These are phyloP conservation scores for Jaculus jaculus DNA, from an alignment of 2,113 vertebrate species.

Conservation along the genomic window DNA sequence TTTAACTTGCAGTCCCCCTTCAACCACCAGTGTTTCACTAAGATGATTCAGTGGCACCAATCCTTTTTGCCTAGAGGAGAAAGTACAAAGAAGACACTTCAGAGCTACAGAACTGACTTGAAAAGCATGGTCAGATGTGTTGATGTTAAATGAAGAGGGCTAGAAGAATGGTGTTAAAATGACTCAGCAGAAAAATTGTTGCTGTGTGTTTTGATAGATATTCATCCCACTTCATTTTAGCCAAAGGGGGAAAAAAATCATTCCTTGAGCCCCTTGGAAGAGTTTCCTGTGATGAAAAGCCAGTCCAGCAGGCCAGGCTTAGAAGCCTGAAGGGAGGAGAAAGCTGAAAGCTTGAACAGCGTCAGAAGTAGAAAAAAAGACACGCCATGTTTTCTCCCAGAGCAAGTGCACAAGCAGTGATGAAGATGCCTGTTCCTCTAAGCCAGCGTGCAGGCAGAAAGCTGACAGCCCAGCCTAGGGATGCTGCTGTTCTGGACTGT, in stretches of 20 bases:
- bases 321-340: neutral
- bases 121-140: neutral
- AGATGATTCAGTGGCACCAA: neutral
- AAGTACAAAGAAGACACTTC: too few relatives aligned
- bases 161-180: neutral
- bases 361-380: constrained; percentile 23
- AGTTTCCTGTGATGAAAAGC: constrained; percentile 23
- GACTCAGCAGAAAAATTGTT: constrained; percentile 22
- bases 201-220: constrained; percentile 6
- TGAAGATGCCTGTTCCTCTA: neutral
- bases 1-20: neutral
- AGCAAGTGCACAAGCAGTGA: neutral
- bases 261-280: constrained; percentile 5
- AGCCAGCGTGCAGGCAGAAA: neutral
- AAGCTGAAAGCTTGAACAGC: neutral
- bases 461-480: neutral
- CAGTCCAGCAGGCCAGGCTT: neutral
- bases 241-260: constrained; percentile 18
- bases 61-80: neutral
- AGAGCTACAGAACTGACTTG: neutral
- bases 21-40: neutral
- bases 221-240: constrained; percentile 12
- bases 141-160: neutral
- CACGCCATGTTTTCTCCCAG: neutral
- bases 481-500: neutral